Conservation (phyloP, 2,113 vertebrate genomes). For the Poeciliopsis prolifica region DNA sequence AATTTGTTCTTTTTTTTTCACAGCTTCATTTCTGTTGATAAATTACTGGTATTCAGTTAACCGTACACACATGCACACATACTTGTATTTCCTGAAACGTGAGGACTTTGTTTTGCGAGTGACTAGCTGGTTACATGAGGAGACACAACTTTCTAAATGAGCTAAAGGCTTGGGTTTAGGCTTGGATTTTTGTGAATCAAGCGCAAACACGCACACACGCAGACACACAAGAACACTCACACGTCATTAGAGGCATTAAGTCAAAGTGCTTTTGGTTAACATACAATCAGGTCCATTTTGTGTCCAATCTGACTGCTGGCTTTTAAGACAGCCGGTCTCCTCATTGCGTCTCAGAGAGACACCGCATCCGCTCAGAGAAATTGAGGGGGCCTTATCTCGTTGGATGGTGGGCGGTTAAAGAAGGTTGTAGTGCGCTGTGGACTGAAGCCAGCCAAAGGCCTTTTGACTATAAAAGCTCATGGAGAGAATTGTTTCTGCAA, state of each 20-base stretch:
- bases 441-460: not conserved
- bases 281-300: not conserved
- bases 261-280: not conserved
- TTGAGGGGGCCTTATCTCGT: not conserved
- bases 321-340: not conserved
- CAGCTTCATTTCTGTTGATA: not conserved
- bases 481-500: slow-evolving; percentile 5
- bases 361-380: not conserved
- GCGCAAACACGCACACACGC: not conserved
- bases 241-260: not conserved
- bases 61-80: not conserved
- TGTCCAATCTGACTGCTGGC: not conserved
- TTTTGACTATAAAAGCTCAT: not conserved
- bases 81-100: not conserved
- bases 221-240: not conserved
- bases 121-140: not conserved
- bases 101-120: not conserved
- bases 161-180: not conserved
- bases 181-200: not conserved
- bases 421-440: not conserved
- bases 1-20: not conserved
- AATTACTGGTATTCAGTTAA: not conserved
- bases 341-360: not conserved
- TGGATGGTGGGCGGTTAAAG: not conserved
- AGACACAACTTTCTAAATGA: not conserved